A percentile compares a stretch with the other conserved stretches of the same genome.
phyloP scores from a whole-genome alignment of 2,888 invertebrate genomes.

The Cosmopolites sordidus region DNA sequence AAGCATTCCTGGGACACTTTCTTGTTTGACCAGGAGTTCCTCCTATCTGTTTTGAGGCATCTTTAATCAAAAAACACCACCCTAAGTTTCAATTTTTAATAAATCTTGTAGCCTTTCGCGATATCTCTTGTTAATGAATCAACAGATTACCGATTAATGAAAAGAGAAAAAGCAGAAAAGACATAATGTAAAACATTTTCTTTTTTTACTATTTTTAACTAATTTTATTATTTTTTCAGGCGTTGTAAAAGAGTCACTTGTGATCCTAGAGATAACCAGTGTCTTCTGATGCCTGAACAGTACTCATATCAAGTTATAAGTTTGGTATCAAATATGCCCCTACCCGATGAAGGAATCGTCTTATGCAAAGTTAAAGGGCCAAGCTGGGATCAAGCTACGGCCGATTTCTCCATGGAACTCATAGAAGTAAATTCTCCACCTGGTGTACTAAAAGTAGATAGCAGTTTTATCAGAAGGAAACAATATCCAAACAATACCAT shows the following conservation, averaged over 20 bases:
- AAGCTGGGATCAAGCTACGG: constrained; percentile 62
- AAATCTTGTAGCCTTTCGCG: too few relatives aligned
- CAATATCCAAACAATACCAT: constrained; percentile 60
- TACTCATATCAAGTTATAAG: constrained; percentile 93
- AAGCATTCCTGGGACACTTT: too few relatives aligned
- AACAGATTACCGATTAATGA: too few relatives aligned
- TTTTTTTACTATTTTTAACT: neutral
- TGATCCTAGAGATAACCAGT: constrained; percentile 65
- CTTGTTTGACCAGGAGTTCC: too few relatives aligned
- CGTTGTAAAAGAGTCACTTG: constrained; percentile 78
- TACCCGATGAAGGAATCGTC: constrained; percentile 60
- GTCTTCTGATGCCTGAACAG: constrained; percentile 75
- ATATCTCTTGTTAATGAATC: too few relatives aligned
- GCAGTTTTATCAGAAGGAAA: constrained; percentile 46
- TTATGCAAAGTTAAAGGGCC: constrained; percentile 88
- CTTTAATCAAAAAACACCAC: too few relatives aligned
- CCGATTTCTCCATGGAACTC: constrained; percentile 72
- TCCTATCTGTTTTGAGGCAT: too few relatives aligned
- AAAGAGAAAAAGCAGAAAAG: too few relatives aligned
- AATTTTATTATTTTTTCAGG: constrained; percentile 51
- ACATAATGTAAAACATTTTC: too few relatives aligned
- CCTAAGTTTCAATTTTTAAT: too few relatives aligned
- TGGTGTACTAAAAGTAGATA: constrained; percentile 47
- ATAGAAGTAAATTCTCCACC: constrained; percentile 62
- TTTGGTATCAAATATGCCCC: constrained; percentile 76